Evolutionary conservation across 2,888 invertebrate genomes (phyloP).

Genomic region (Cistogaster globosa): DNA sequence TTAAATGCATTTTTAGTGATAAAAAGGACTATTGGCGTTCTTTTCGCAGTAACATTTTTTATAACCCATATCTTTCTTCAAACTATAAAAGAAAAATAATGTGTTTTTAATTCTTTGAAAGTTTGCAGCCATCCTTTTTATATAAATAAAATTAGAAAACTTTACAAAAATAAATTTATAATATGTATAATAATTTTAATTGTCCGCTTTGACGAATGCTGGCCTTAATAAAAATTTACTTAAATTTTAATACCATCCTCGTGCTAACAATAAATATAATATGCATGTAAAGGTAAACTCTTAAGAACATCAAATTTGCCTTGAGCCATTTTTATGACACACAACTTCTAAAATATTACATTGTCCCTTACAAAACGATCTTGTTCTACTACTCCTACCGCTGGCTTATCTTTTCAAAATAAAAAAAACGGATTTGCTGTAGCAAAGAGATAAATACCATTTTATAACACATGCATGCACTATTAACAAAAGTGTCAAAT

Average conservation of each 20-base stretch:
- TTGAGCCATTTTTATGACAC: constrained; percentile 40
- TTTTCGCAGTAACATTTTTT: no score
- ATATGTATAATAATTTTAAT: no score
- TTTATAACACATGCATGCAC: constrained; percentile 42
- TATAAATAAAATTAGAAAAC: no score
- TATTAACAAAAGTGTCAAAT: constrained; percentile 69
- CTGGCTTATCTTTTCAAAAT: constrained; percentile 36
- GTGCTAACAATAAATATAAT: background rate
- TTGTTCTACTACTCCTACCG: constrained; percentile 21
- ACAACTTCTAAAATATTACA: constrained; percentile 4
- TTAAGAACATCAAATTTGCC: background rate
- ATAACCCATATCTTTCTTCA: no score
- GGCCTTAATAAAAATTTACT: no score
- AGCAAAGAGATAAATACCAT: constrained; percentile 36
- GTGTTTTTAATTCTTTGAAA: no score
- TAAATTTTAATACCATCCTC: background rate
- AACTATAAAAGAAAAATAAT: no score
- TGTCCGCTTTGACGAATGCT: no score
- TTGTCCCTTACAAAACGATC: constrained; percentile 28
- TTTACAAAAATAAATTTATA: no score
- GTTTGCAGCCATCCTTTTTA: no score
- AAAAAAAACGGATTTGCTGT: constrained; percentile 55
- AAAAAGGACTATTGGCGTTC: no score
- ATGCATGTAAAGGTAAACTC: background rate
- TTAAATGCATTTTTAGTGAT: no score